Evolutionary conservation across 2,888 invertebrate species (phyloP).

Genomic region (Orthonychiurus folsomi): DNA sequence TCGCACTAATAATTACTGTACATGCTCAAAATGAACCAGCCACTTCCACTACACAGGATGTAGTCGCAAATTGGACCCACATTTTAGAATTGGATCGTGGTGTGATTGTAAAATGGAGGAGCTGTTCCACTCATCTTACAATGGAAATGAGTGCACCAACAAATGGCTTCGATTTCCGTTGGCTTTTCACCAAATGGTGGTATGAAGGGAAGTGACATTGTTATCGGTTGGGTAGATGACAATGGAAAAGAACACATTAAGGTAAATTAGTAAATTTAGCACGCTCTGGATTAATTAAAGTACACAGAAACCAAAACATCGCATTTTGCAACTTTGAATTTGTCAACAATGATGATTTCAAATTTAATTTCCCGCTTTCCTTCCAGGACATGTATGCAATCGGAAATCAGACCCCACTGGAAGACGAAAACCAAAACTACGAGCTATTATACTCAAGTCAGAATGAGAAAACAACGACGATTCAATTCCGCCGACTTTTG

Average conservation of each 20-base stretch:
- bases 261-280: conserved; percentile 9
- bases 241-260: conserved; percentile 26
- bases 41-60: background rate
- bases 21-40: too few species aligned
- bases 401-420: conserved; percentile 34
- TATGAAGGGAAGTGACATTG: conserved; percentile 71
- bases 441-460: conserved; percentile 40
- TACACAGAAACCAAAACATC: too few species aligned
- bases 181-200: conserved; percentile 74
- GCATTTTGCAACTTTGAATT: too few species aligned
- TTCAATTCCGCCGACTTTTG: conserved; percentile 42
- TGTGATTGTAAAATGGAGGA: conserved; percentile 23
- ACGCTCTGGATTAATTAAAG: too few species aligned
- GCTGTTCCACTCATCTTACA: conserved; percentile 57
- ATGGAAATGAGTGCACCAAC: conserved; percentile 76
- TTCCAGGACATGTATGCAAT: conserved; percentile 41
- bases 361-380: background rate
- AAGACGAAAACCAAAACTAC: conserved; percentile 42
- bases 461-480: conserved; percentile 42
- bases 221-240: conserved; percentile 79
- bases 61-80: background rate
- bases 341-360: background rate
- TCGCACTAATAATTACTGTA: too few species aligned
- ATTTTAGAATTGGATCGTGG: conserved; percentile 11
- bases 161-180: conserved; percentile 73